These are phyloP conservation scores for Siphlonurus alternatus DNA, from an alignment of 2,888 invertebrate genomes.

Conservation along the genomic window DNA sequence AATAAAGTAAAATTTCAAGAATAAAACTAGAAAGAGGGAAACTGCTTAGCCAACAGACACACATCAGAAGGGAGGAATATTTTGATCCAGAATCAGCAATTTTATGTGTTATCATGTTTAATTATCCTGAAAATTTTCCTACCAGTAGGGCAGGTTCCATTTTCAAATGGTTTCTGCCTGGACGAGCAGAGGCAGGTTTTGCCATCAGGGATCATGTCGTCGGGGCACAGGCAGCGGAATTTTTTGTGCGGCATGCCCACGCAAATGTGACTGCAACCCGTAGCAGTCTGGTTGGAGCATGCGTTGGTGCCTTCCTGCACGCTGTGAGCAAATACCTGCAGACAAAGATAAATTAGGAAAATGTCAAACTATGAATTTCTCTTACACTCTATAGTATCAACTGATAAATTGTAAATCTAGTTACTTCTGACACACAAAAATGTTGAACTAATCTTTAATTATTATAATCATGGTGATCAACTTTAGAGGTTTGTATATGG, in stretches of 20 bases:
- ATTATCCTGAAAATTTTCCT: not conserved
- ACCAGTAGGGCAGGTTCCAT: slow-evolving; percentile 48
- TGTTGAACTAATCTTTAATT: no score
- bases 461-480: no score
- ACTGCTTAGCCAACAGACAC: no score
- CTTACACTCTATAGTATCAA: no score
- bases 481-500: no score
- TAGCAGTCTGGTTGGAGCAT: slow-evolving; percentile 35
- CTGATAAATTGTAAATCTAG: no score
- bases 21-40: no score
- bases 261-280: slow-evolving; percentile 56
- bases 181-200: slow-evolving; percentile 58
- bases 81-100: not conserved
- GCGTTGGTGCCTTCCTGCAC: slow-evolving; percentile 57
- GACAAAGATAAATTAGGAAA: no score
- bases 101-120: not conserved
- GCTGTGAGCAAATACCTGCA: slow-evolving; percentile 53
- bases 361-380: no score
- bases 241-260: slow-evolving; percentile 51
- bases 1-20: no score
- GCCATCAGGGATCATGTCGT: slow-evolving; percentile 40
- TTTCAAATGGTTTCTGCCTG: slow-evolving; percentile 38
- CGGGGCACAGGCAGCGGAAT: slow-evolving; percentile 63
- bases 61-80: no score
- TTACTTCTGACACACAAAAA: no score